Conservation (phyloP, 2,113 vertebrate genomes). For the Noctilio leporinus region DNA sequence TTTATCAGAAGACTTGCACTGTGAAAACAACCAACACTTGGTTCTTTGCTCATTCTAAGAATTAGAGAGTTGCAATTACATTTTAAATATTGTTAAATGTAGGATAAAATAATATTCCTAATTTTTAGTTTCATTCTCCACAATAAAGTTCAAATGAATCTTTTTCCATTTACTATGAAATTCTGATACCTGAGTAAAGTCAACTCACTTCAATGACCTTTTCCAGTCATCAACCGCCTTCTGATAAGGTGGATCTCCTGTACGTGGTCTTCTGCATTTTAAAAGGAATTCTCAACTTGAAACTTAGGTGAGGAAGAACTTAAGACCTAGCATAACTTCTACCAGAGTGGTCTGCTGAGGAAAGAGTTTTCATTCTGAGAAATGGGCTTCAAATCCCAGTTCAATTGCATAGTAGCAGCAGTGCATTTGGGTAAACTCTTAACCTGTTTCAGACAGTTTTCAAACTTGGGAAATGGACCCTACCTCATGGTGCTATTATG, state of each 20-base stretch:
- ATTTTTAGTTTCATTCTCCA: conserved; percentile 1
- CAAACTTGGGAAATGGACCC: not conserved
- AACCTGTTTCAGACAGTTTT: not conserved
- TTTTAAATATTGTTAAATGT: not conserved
- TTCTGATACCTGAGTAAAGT: not conserved
- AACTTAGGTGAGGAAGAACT: not conserved
- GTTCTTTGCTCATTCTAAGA: not conserved
- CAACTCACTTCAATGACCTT: conserved; percentile 21
- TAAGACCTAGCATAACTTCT: not conserved
- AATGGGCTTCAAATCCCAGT: not conserved
- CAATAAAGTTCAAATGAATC: not conserved
- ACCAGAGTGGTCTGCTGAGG: not conserved
- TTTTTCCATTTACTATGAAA: conserved; percentile 34
- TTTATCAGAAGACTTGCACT: not conserved
- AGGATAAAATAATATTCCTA: conserved; percentile 3
- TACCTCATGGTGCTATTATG: not conserved
- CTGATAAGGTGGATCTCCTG: not conserved
- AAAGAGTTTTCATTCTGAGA: not conserved
- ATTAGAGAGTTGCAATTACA: not conserved
- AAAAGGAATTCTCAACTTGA: not conserved
- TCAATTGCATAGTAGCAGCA: not conserved
- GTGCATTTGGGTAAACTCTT: not conserved
- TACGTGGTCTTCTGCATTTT: not conserved
- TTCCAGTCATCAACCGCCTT: conserved; percentile 19
- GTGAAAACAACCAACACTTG: not conserved